Evolutionary conservation across 2,888 invertebrate species (phyloP).

Genomic region (Agelastica alni): DNA sequence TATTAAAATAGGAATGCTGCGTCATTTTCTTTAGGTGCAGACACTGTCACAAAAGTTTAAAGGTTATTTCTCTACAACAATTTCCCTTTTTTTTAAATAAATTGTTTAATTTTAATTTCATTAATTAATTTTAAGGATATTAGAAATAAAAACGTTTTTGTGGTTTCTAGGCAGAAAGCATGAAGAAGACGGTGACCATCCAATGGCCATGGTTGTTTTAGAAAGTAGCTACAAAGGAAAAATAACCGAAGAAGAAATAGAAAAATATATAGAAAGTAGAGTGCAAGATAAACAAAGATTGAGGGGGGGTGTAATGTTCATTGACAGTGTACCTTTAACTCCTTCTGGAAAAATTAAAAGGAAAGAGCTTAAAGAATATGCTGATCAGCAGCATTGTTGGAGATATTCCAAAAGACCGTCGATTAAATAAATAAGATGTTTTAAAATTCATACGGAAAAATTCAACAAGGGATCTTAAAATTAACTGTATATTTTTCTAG

Average conservation of each 20-base stretch:
- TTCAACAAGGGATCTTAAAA: too few species aligned
- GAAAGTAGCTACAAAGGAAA: conserved; percentile 29
- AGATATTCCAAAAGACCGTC: conserved; percentile 12
- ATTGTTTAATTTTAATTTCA: too few species aligned
- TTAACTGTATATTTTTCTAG: too few species aligned
- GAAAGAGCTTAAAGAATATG: conserved; percentile 32
- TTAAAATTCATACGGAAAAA: too few species aligned
- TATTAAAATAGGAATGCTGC: too few species aligned
- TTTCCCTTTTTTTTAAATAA: too few species aligned
- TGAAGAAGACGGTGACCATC: conserved; percentile 48
- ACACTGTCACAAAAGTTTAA: too few species aligned
- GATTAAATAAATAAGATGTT: too few species aligned
- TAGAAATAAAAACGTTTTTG: too few species aligned
- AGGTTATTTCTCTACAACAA: too few species aligned
- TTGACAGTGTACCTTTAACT: conserved; percentile 45
- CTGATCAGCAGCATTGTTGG: conserved; percentile 1
- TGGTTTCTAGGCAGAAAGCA: conserved; percentile 46
- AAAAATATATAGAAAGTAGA: conserved; percentile 41
- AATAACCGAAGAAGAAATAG: conserved; percentile 43
- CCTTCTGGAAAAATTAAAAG: conserved; percentile 48
- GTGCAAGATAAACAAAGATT: conserved; percentile 47
- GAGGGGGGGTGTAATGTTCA: conserved; percentile 48
- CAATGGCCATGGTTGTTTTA: conserved; percentile 43
- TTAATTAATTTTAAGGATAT: too few species aligned
- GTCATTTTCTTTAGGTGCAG: too few species aligned